phyloP scores from a whole-genome alignment of 2,113 vertebrate genomes.

The Callorhinus ursinus region DNA sequence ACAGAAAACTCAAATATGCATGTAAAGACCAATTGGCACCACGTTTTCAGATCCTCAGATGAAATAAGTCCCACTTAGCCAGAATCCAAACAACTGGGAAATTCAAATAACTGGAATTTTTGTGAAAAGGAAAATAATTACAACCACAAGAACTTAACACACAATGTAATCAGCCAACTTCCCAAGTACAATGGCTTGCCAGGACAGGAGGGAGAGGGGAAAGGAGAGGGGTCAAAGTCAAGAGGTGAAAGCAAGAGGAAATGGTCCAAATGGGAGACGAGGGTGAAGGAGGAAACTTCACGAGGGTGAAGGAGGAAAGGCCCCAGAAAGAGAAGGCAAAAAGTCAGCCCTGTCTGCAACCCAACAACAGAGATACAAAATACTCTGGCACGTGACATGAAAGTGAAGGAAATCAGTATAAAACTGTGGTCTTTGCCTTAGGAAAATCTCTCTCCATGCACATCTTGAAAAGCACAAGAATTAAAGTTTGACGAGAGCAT shows the following conservation, averaged over 20 bases:
- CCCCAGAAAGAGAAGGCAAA: neutral
- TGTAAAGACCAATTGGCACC: neutral
- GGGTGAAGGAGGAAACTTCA: neutral
- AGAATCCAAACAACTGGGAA: neutral
- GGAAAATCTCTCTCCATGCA: neutral
- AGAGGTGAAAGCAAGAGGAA: neutral
- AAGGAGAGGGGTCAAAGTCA: neutral
- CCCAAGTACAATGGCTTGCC: neutral
- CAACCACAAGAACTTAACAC: neutral
- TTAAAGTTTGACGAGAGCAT: neutral
- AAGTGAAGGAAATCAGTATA: neutral
- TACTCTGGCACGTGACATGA: neutral
- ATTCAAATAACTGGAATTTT: conserved; percentile 4
- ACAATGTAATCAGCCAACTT: neutral
- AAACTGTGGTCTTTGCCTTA: neutral
- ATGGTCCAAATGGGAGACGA: neutral
- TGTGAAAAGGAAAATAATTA: neutral
- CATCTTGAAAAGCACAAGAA: neutral
- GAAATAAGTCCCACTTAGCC: neutral
- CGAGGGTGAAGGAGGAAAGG: neutral
- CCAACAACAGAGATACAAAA: neutral
- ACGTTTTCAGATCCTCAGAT: conserved; percentile 10
- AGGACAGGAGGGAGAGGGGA: neutral
- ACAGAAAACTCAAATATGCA: neutral
- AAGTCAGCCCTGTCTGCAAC: neutral